phyloP scores from a whole-genome alignment of 2,113 vertebrate species.

The Lepus europaeus region DNA sequence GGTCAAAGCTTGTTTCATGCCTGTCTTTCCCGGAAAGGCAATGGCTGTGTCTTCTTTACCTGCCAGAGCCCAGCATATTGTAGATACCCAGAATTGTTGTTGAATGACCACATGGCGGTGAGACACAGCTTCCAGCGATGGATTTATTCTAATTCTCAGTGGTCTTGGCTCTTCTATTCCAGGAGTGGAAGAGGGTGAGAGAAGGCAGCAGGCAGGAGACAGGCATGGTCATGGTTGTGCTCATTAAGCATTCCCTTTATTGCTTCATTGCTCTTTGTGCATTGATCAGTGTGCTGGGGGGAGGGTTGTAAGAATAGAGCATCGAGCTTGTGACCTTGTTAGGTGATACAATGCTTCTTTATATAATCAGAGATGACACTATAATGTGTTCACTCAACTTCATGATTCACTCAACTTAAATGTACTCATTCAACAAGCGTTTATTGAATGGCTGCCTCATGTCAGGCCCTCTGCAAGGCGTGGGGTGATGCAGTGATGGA shows the following conservation, averaged over 20 bases:
- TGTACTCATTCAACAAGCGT: neutral
- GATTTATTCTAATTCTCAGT: neutral
- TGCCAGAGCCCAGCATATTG: neutral
- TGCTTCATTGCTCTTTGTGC: neutral
- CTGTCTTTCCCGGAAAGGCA: neutral
- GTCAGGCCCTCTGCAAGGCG: neutral
- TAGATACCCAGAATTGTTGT: neutral
- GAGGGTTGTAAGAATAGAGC: neutral
- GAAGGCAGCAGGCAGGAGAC: neutral
- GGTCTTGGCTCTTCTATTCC: neutral
- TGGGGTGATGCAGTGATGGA: neutral
- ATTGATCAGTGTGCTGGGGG: neutral
- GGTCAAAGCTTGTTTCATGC: neutral
- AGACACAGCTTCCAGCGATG: neutral
- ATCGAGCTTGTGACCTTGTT: neutral
- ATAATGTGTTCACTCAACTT: neutral
- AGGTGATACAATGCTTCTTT: neutral
- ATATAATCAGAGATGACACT: neutral
- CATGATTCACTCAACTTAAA: neutral
- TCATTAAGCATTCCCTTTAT: neutral
- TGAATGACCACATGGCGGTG: neutral
- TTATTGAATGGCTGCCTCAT: neutral
- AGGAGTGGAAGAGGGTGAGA: neutral
- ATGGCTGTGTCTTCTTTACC: too few relatives aligned
- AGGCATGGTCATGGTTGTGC: accelerated